A percentile compares a stretch with the other conserved stretches of the same genome.
Conservation (phyloP, 2,113 vertebrate genomes). For the Carassius carassius region DNA sequence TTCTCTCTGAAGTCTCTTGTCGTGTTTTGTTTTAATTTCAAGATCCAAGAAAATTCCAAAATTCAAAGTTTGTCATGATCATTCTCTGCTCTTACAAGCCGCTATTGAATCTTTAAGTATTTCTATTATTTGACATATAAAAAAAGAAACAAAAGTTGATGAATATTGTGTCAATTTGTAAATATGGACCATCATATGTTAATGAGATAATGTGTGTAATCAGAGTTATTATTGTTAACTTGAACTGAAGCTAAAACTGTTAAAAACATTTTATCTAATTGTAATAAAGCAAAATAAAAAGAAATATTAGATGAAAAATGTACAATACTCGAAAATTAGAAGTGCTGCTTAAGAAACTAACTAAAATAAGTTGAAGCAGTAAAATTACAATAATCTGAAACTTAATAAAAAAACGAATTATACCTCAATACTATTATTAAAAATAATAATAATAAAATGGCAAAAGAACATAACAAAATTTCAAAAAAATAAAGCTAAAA, state of each 20-base stretch:
- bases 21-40: not conserved
- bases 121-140: not conserved
- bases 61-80: not conserved
- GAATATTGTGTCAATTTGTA: not conserved
- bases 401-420: not conserved
- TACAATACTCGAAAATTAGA: not conserved
- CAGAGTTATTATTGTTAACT: not conserved
- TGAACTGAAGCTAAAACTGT: not conserved
- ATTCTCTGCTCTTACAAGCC: not conserved
- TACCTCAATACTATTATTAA: not conserved
- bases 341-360: not conserved
- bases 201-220: not conserved
- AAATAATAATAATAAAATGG: not conserved
- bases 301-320: not conserved
- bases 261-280: no score
- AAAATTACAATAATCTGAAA: not conserved
- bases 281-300: not conserved
- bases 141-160: not conserved
- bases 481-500: not conserved
- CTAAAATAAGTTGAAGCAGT: not conserved
- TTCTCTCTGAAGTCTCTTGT: not conserved
- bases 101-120: not conserved
- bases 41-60: no score
- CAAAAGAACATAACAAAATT: not conserved
- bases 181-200: not conserved